phyloP scores from a whole-genome alignment of 2,797 vertebrate species.

The Epinephelus malabaricus region DNA sequence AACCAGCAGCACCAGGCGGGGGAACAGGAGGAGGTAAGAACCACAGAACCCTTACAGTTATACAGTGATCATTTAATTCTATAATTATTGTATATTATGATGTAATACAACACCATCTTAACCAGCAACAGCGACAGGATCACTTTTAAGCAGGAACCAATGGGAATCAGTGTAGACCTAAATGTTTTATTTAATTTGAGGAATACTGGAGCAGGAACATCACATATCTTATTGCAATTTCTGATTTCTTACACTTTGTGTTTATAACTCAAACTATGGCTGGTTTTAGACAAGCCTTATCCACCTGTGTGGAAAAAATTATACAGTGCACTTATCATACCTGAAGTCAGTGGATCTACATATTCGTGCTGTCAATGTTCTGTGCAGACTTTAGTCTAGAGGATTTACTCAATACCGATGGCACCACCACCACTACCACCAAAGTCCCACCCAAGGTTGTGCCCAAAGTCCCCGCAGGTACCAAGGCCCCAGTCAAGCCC shows the following conservation, averaged over 20 bases:
- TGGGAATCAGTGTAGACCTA: background rate
- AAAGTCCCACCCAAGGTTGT: slow-evolving; percentile 74
- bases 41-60: background rate
- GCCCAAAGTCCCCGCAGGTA: slow-evolving; percentile 77
- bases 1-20: slow-evolving; percentile 50
- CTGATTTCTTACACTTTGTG: background rate
- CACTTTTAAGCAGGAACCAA: background rate
- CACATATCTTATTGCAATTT: no score
- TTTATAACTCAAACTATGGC: background rate
- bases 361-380: background rate
- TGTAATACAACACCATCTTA: background rate
- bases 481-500: slow-evolving; percentile 82
- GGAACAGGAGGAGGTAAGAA: slow-evolving; percentile 57
- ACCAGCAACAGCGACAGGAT: background rate
- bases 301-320: background rate
- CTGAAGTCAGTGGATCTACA: background rate
- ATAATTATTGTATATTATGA: background rate
- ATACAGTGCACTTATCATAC: background rate
- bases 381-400: slow-evolving; percentile 57
- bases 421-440: slow-evolving; percentile 63
- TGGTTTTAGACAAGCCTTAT: background rate
- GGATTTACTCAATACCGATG: slow-evolving; percentile 42
- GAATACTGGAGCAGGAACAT: no score
- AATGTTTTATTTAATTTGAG: no score
- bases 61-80: background rate